Percentiles rank a stretch among this genome's conserved stretches.
Evolutionary conservation across 2,113 vertebrate species (phyloP).

Genomic region (Rhinoderma darwinii): DNA sequence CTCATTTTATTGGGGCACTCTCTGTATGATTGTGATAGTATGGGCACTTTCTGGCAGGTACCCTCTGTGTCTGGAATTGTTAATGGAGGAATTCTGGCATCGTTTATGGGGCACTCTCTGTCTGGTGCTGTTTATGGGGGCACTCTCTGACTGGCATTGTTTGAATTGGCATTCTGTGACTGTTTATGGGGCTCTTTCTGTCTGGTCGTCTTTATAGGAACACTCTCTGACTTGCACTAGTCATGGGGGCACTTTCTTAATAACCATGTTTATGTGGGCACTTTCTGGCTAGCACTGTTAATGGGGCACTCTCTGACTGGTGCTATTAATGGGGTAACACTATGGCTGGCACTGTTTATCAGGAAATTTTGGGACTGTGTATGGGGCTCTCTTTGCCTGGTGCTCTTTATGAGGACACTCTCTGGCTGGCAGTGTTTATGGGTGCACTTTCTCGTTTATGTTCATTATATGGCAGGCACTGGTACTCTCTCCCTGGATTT

Average conservation of each 20-base stretch:
- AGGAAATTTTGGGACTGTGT: background rate
- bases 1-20: background rate
- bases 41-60: background rate
- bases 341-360: background rate
- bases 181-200: no score
- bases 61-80: background rate
- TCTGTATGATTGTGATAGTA: background rate
- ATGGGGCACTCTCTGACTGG: background rate
- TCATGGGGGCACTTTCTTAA: background rate
- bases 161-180: no score
- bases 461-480: no score
- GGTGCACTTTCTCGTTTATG: background rate
- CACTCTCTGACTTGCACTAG: no score
- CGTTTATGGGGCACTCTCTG: background rate
- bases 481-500: no score
- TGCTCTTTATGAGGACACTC: background rate
- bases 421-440: background rate
- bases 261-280: background rate
- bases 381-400: background rate
- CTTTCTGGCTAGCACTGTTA: background rate
- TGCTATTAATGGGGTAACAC: background rate
- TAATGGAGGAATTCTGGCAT: background rate
- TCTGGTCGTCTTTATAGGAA: no score
- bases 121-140: no score
- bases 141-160: no score